Evolutionary conservation across 1,140 invertebrate genomes (phyloP), one percentile per base, ranked within the genome.

Genomic region (Caerostris extrusa): DNA sequence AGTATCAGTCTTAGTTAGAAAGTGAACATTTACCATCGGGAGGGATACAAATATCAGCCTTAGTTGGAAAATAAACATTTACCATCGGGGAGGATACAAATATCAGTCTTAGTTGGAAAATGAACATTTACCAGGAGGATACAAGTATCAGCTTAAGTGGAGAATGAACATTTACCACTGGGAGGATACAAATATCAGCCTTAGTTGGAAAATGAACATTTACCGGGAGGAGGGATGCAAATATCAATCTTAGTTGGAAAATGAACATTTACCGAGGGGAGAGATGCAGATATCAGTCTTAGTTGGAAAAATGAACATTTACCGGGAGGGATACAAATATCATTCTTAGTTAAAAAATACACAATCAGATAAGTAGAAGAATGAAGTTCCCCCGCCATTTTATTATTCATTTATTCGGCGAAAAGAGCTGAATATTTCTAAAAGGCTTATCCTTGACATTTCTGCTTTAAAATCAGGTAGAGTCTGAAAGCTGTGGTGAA

Each of bases 381-480:
- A 87, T 61, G 85, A 87, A 64, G 4, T 0, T n/a, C 17, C 67
- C n/a, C 19, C 69, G 5, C 8, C 34, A 7, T 8, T 77, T 10
- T 77, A 50, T 77, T 53, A 87, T 87, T 87, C 58, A 61, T 77
- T 77, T 77, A 77, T 77, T 77, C 56, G 3, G 55, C 7, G 82
- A 83, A 56, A 83, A 58, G 34, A 58, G 55, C 8, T 14, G 7
- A 14, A 61, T 53, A 64, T 64, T 87, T 60, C 57, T 64, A 4
- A 6, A 10, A 3, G 53, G 10, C 7, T 77, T 90, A 90, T 81
- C 89, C 89, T 90, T 90, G 89, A 90, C 89, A 90, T 90, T 81
- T 71, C 57, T 69, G 89, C 61, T 81, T 90, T 90, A 77, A 90
- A 90, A 90, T 90, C 55, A 8, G 34, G 50, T 19, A 81, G 55